These are phyloP conservation scores for Meteorus colon DNA, from an alignment of 2,888 invertebrate species.

Conservation along the genomic window DNA sequence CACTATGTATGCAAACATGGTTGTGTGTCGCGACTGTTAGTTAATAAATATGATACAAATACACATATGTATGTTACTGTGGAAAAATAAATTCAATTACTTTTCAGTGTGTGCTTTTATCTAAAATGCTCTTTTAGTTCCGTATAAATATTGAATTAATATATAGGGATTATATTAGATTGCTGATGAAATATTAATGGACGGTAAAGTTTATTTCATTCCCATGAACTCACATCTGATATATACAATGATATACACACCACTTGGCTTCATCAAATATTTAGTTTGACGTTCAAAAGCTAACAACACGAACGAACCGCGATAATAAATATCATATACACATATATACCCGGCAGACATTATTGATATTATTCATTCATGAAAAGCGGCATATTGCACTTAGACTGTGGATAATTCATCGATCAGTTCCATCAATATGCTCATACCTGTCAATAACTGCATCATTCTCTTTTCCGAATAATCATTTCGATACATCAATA, in stretches of 20 bases:
- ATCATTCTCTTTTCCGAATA: neutral
- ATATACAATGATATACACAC: neutral
- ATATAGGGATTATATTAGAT: neutral
- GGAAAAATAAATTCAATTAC: neutral
- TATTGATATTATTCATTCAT: conserved; percentile 12
- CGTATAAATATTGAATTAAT: neutral
- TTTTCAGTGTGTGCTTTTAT: neutral
- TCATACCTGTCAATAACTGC: neutral
- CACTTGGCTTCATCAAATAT: neutral
- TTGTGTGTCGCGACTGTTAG: too few relatives aligned
- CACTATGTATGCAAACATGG: too few relatives aligned
- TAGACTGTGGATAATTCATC: neutral
- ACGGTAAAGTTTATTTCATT: neutral
- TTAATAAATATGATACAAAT: neutral
- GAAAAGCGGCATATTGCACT: neutral
- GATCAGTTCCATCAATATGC: neutral
- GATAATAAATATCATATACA: neutral
- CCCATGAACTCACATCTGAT: neutral
- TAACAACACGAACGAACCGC: neutral
- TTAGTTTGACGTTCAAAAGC: neutral
- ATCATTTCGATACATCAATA: too few relatives aligned
- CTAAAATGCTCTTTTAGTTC: neutral
- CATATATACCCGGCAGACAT: neutral
- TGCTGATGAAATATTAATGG: neutral
- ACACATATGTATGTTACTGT: neutral